Evolutionary conservation across 2,888 invertebrate species (phyloP).

Genomic region (Pyralis farinalis): DNA sequence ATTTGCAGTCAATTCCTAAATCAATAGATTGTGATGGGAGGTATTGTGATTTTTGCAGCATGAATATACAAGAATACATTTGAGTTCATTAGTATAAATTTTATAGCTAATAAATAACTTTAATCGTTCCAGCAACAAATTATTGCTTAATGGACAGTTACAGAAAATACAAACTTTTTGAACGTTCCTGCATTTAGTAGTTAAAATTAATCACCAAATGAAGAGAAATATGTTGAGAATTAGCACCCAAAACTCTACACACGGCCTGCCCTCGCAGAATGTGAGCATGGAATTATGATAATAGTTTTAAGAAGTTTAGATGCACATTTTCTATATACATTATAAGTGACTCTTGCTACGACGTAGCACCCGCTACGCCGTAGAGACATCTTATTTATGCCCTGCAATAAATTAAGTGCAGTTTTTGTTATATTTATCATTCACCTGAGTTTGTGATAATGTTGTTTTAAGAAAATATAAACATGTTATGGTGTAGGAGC

Average conservation of each 20-base stretch:
- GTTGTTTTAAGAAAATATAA: too few species aligned
- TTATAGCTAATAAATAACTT: not conserved
- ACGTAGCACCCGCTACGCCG: slow-evolving; percentile 43
- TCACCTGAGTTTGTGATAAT: slow-evolving; percentile 22
- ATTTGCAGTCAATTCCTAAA: too few species aligned
- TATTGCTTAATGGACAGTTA: not conserved
- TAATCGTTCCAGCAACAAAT: not conserved
- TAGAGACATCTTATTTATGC: slow-evolving; percentile 62
- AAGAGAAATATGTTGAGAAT: slow-evolving; percentile 47
- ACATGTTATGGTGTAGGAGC: too few species aligned
- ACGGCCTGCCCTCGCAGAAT: slow-evolving; percentile 58
- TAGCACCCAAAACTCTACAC: slow-evolving; percentile 37
- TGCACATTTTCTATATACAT: slow-evolving; percentile 56
- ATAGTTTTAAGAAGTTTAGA: slow-evolving; percentile 73
- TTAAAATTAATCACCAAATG: slow-evolving; percentile 44
- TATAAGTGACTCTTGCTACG: slow-evolving; percentile 49
- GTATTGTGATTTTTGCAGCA: too few species aligned
- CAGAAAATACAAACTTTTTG: not conserved
- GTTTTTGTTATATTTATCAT: slow-evolving; percentile 50
- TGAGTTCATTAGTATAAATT: too few species aligned
- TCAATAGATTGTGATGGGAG: too few species aligned
- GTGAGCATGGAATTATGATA: slow-evolving; percentile 70
- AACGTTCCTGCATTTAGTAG: slow-evolving; percentile 9
- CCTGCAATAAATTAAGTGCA: slow-evolving; percentile 53
- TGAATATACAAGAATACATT: too few species aligned